phyloP scores from a whole-genome alignment of 2,888 invertebrate genomes.

The Pterobdella sp. region DNA sequence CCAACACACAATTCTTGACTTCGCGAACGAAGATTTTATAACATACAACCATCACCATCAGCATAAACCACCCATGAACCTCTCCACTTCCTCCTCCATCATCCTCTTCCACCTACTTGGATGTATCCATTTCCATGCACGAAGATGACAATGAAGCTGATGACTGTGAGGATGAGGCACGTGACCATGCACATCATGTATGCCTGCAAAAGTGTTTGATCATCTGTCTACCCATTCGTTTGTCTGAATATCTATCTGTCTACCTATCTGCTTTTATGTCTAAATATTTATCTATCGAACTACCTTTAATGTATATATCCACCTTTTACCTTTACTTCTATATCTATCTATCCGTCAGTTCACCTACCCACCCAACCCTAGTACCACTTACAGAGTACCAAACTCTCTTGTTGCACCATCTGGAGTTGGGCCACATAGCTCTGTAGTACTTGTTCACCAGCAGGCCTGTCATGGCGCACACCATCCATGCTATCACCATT shows the following conservation, averaged over 20 bases:
- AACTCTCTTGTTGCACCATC: conserved; percentile 43
- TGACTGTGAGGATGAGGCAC: conserved; percentile 39
- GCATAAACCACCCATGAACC: not conserved
- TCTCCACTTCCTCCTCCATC: not conserved
- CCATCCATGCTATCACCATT: conserved; percentile 51
- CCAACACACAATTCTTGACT: not conserved
- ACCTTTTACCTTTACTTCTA: too few species aligned
- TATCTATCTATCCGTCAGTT: too few species aligned
- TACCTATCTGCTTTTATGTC: not conserved
- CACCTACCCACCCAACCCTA: too few species aligned
- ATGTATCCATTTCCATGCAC: conserved; percentile 44
- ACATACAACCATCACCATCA: not conserved
- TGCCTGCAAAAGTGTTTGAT: conserved; percentile 33
- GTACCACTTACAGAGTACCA: conserved; percentile 49
- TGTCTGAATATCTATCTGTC: too few species aligned
- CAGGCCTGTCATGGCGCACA: conserved; percentile 47
- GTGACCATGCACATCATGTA: conserved; percentile 36
- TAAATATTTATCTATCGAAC: not conserved
- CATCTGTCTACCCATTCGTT: too few species aligned
- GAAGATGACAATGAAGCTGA: conserved; percentile 47
- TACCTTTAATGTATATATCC: not conserved
- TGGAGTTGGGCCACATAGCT: conserved; percentile 46
- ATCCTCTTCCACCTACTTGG: conserved; percentile 35
- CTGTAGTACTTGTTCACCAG: conserved; percentile 49
- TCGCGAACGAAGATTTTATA: not conserved